Base-by-base conservation (phyloP, 1,140 invertebrate species). In the Limonius californicus region DNA sequence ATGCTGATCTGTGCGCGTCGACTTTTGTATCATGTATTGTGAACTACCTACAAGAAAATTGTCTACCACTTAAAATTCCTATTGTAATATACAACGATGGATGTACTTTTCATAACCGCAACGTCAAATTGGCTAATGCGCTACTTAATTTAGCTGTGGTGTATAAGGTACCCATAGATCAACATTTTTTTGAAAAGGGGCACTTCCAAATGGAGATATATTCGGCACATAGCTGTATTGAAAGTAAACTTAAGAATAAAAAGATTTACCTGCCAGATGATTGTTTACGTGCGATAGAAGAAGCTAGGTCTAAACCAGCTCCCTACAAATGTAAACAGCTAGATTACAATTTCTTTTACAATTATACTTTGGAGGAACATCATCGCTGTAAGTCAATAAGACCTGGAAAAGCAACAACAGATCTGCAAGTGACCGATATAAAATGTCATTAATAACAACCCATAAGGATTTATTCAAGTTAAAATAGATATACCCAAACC, bases 181-280 rank as follows among this genome's bases (percentile, higher is more conserved):
- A 68, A 55, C 64, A 66, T 59, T 68, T 61, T 59, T 47, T 68
- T 16, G 59, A 66, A 65, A 67, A 67, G 20, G 74, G 75, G 2
- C 72, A 77, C 55, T 74, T 71, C 0, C 68, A 76, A 58, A 77
- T 76, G 73, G 35, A 4, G 43, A 72, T n/a, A n/a, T n/a, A 77
- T 58, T 63, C 63, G 1, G 64, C 75, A 6, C 75, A 78, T 60
- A 15, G 57, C 8, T 47, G 39, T 1, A 73, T 74, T 42, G 72
- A 76, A 58, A 55, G 59, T 23, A 39, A 61, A 45, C 18, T 72
- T 14, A 68, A 66, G 63, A 32, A 54, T 16, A 66, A 42, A 63
- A 14, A 45, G 9, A 69, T 71, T 14, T 42, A 69, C 57, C 4
- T 69, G 1, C 71, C 73, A 20, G 54, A 43, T 14, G 67, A 74